phyloP scores from a whole-genome alignment of 2,888 invertebrate genomes.

The Thymelicus lineola region DNA sequence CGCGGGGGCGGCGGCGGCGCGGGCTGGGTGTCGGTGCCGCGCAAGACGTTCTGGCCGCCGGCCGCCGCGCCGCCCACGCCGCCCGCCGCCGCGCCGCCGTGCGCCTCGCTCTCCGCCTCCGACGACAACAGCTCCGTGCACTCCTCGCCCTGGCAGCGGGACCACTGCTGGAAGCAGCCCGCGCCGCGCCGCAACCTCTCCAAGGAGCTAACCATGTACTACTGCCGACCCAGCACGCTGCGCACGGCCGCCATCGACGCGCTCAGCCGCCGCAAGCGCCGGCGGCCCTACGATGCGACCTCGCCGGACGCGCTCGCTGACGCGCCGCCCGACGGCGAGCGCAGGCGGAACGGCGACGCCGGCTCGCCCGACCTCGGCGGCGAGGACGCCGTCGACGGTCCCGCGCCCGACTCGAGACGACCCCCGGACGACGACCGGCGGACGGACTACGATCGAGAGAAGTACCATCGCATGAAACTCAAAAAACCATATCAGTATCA shows the following conservation, averaged over 20 bases:
- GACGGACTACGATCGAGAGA: conserved; percentile 72
- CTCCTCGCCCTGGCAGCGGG: conserved; percentile 95
- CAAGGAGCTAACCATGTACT: conserved; percentile 90
- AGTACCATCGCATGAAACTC: conserved; percentile 80
- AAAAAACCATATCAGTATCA: conserved; percentile 83
- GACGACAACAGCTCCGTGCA: conserved; percentile 96
- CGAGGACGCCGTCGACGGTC: conserved; percentile 66
- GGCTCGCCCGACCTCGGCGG: conserved; percentile 53
- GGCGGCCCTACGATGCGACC: conserved; percentile 87
- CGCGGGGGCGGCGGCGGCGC: conserved; percentile 89
- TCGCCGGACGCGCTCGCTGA: conserved; percentile 55
- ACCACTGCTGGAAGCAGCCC: conserved; percentile 95
- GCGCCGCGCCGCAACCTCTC: conserved; percentile 90
- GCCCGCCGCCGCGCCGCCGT: conserved; percentile 75
- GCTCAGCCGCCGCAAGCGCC: conserved; percentile 83
- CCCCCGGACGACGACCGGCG: conserved; percentile 64
- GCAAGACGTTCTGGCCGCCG: conserved; percentile 94
- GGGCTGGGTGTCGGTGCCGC: conserved; percentile 95
- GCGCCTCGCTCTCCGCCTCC: conserved; percentile 93
- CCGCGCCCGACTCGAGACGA: conserved; percentile 48
- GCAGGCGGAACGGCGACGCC: conserved; percentile 64
- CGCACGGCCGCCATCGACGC: conserved; percentile 72
- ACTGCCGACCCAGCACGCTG: conserved; percentile 85
- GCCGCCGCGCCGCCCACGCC: conserved; percentile 88
- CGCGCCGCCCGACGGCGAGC: conserved; percentile 62